Evolutionary conservation across 2,113 vertebrate genomes (phyloP), one percentile per base, ranked within the genome.

Genomic region (Podarcis cretensis): DNA sequence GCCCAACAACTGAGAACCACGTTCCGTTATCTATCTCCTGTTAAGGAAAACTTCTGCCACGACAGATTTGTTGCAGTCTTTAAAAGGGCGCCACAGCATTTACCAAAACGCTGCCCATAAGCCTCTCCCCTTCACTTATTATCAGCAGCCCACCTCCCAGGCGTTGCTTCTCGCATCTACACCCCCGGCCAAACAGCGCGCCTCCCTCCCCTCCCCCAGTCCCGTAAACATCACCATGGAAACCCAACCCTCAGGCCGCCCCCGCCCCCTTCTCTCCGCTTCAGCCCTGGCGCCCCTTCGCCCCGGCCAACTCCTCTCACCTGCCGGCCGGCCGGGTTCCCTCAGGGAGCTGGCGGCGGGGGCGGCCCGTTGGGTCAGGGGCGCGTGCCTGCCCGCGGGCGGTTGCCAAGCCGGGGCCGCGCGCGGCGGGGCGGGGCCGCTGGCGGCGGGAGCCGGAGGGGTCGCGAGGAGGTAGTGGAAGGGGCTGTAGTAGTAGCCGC

Each of bases 291-390:
- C 5, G 27, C 32, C 10, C 0, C 43, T 23, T 4, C 1, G 57
- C 2, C 74, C 2, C 18, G 43, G 5, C 0, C 12, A 20, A 37
- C 25, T 13, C 7, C n/a, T 23, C 96, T 96, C 93, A 97, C 96
- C 96, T 83, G 96, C 97, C n/a, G 95, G 96, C 59, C 95, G 91
- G 23, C 89, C 94, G 30, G 92, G 2, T 12, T 96, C 95, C 88
- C 95, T 79, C 6, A 90, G 35, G 87, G 85, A 0, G 65, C 93
- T 27, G 84, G 87, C 23, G n/a, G 63, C 0, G 89, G 85, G 48
- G 10, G 43, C 0, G 75, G 90, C 30, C 6, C 59, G 87, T 20
- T 89, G 71, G 54, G 57, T 27, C 85, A 7, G 87, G 69, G 88
- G 20, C 85, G 80, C n/a, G 30, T 23, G 85, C 37, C 87, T 81